A percentile compares a stretch with the other conserved stretches of the same genome.
phyloP scores from a whole-genome alignment of 1,140 invertebrate genomes.

The Ostrea edulis region DNA sequence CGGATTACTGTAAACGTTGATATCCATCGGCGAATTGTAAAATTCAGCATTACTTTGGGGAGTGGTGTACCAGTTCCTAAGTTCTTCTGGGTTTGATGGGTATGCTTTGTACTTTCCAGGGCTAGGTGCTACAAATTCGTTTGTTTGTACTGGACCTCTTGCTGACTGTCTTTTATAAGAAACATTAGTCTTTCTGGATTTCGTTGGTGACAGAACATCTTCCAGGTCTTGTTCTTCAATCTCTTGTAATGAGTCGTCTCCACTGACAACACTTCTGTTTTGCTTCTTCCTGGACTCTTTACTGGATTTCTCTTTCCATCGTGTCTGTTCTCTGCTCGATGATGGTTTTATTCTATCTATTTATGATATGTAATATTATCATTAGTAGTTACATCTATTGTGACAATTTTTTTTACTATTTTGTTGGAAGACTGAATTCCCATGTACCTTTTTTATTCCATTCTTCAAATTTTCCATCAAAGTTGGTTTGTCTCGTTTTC shows the following conservation, averaged over 20 bases:
- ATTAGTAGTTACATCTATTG: not conserved
- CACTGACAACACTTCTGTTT: conserved; percentile 4
- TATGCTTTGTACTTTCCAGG: not conserved
- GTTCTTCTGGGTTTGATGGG: not conserved
- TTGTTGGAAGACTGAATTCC: not conserved
- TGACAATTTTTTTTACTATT: not conserved
- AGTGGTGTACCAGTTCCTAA: not conserved
- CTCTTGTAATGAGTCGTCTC: not conserved
- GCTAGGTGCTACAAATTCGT: not conserved
- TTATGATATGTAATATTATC: not conserved
- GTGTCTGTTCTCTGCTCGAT: not conserved
- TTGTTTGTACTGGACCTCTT: not conserved
- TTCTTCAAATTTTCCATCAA: not conserved
- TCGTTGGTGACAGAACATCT: not conserved
- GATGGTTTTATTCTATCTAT: not conserved
- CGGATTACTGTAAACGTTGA: not conserved
- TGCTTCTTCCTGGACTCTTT: not conserved
- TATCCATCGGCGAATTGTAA: not conserved
- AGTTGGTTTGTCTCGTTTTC: not conserved
- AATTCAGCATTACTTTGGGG: not conserved
- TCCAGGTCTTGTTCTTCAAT: not conserved
- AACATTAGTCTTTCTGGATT: not conserved
- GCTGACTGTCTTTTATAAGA: conserved; percentile 22
- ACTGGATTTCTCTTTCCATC: not conserved
- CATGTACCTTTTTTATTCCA: conserved; percentile 3